A percentile compares a stretch with the other conserved stretches of the same genome.
phyloP scores from a whole-genome alignment of 2,888 invertebrate species.

The Drosophila niveifrons region DNA sequence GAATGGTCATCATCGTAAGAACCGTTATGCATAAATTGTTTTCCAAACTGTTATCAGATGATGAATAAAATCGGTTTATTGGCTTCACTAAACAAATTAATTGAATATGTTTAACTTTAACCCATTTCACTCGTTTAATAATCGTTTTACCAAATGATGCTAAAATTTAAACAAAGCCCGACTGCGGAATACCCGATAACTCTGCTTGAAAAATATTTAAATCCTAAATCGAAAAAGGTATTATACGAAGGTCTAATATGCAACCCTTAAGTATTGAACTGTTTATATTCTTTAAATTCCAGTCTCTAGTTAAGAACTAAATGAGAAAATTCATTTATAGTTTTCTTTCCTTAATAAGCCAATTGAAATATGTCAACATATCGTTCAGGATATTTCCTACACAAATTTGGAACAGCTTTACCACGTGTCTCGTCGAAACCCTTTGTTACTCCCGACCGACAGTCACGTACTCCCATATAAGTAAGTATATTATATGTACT shows the following conservation, averaged over 20 bases:
- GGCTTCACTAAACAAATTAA: not conserved
- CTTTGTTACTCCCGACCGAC: not conserved
- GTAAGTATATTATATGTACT: not conserved
- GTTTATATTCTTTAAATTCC: no score
- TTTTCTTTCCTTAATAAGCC: no score
- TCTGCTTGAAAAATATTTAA: no score
- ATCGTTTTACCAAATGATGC: not conserved
- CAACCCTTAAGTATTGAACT: no score
- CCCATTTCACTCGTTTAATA: not conserved
- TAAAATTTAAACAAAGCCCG: not conserved
- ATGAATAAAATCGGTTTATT: not conserved
- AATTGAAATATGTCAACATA: no score
- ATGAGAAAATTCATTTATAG: no score
- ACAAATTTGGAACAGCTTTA: not conserved
- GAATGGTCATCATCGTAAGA: not conserved
- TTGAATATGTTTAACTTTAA: not conserved
- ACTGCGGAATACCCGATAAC: not conserved
- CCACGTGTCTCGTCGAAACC: not conserved
- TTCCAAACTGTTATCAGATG: not conserved
- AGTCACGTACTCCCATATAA: not conserved
- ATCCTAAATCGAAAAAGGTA: no score
- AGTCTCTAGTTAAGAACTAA: no score
- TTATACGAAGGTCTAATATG: no score
- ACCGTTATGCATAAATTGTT: not conserved
- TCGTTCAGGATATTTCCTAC: not conserved